Evolutionary conservation across 2,797 vertebrate genomes (phyloP).

Genomic region (Adelosebastes latens): DNA sequence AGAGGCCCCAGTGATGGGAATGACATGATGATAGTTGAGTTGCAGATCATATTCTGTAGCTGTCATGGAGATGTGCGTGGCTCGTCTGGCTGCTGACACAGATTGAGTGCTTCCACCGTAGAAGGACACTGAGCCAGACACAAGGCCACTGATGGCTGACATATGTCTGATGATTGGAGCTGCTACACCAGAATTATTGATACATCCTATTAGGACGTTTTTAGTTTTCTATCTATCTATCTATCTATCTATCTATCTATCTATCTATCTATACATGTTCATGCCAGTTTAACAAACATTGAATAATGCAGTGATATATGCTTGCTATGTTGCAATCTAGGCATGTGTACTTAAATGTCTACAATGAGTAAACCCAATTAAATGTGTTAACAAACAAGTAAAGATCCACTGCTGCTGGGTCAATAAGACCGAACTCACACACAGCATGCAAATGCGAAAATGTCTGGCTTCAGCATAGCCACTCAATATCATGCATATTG

Average conservation of each 20-base stretch:
- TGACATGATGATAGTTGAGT: constrained; percentile 76
- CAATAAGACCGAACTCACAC: constrained; percentile 75
- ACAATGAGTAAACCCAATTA: constrained; percentile 82
- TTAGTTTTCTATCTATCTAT: neutral
- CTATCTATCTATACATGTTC: neutral
- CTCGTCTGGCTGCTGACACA: constrained; percentile 79
- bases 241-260: neutral
- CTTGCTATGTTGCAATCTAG: constrained; percentile 11
- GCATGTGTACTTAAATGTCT: constrained; percentile 69
- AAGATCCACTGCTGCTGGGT: constrained; percentile 81
- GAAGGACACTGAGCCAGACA: constrained; percentile 76
- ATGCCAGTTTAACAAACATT: neutral
- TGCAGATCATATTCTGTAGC: constrained; percentile 79
- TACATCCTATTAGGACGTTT: constrained; percentile 31
- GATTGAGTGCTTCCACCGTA: constrained; percentile 77
- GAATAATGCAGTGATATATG: neutral
- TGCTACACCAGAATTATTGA: constrained; percentile 56
- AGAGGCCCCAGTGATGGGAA: constrained; percentile 53
- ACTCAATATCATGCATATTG: constrained; percentile 80
- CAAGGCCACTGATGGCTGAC: constrained; percentile 79
- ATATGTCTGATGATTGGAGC: constrained; percentile 71
- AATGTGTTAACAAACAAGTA: constrained; percentile 86
- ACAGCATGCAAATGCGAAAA: constrained; percentile 82
- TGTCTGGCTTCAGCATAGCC: constrained; percentile 64
- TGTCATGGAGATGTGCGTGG: constrained; percentile 68